These are phyloP conservation scores for Trypoxylon attenuatum DNA, from an alignment of 2,888 invertebrate species.

Conservation along the genomic window DNA sequence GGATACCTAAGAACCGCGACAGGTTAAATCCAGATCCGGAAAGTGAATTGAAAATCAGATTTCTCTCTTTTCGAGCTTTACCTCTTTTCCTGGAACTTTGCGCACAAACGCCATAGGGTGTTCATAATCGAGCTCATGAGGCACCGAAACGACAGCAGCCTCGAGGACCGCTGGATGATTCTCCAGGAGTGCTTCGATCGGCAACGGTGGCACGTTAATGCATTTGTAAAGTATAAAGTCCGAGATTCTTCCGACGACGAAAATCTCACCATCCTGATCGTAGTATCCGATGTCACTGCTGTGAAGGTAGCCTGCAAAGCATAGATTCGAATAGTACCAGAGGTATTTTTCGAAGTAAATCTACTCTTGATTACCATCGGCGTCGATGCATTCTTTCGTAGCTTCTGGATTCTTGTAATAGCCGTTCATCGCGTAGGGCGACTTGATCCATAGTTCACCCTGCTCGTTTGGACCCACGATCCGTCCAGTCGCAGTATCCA, in stretches of 20 bases:
- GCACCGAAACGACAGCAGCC: constrained; percentile 53
- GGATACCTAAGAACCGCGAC: constrained; percentile 55
- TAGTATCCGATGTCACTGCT: constrained; percentile 62
- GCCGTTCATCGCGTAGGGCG: constrained; percentile 39
- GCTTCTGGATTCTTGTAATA: constrained; percentile 48
- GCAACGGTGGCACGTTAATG: constrained; percentile 57
- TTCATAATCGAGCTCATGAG: constrained; percentile 52
- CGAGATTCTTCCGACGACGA: constrained; percentile 60
- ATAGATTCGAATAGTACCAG: too few species aligned
- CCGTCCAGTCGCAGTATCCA: constrained; percentile 45
- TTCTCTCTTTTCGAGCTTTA: too few species aligned
- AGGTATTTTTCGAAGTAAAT: too few species aligned
- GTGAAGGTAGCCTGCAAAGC: constrained; percentile 61
- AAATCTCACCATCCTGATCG: constrained; percentile 60
- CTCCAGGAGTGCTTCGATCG: constrained; percentile 57
- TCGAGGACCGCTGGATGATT: constrained; percentile 55
- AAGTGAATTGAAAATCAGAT: too few species aligned
- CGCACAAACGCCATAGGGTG: constrained; percentile 57
- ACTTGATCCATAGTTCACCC: constrained; percentile 45
- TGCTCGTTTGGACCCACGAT: constrained; percentile 43
- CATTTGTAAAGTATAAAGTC: constrained; percentile 61
- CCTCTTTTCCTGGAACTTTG: constrained; percentile 23
- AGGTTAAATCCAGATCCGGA: too few species aligned
- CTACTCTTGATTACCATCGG: constrained; percentile 35
- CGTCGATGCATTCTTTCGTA: constrained; percentile 42